phyloP scores from a whole-genome alignment of 2,888 invertebrate genomes.

The Meandrusa payeni region DNA sequence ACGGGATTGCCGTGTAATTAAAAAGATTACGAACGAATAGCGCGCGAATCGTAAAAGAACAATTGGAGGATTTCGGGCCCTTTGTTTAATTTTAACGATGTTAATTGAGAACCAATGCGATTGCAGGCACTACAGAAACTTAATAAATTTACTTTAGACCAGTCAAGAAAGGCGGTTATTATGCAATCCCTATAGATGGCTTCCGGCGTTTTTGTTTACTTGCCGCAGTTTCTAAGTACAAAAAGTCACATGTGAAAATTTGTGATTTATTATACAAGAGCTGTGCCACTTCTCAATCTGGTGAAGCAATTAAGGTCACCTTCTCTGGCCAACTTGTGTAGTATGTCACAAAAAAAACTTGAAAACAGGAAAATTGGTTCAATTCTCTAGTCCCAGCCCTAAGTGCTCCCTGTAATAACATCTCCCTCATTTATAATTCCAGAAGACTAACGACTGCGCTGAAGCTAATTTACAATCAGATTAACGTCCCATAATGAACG shows the following conservation, averaged over 20 bases:
- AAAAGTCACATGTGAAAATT: too few species aligned
- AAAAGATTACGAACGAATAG: conserved; percentile 16
- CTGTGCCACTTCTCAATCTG: too few species aligned
- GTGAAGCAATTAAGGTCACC: too few species aligned
- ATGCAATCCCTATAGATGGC: too few species aligned
- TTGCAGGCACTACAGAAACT: too few species aligned
- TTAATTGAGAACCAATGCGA: neutral
- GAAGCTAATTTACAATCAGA: conserved; percentile 23
- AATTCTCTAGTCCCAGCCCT: neutral
- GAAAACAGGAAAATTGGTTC: neutral
- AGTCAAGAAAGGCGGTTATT: too few species aligned
- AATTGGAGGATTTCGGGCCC: conserved; percentile 15
- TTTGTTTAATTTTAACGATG: conserved; percentile 9
- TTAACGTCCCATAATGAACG: conserved; percentile 5
- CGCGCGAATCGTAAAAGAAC: conserved; percentile 10
- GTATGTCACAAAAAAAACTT: too few species aligned
- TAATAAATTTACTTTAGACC: too few species aligned
- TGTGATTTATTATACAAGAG: too few species aligned
- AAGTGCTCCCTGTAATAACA: conserved; percentile 15
- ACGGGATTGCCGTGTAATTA: conserved; percentile 8
- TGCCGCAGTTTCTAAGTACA: too few species aligned
- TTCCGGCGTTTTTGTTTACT: too few species aligned
- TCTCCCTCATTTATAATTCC: conserved; percentile 21
- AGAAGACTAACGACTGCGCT: conserved; percentile 18
- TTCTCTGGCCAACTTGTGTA: too few species aligned